Evolutionary conservation across 2,888 invertebrate genomes (phyloP).

Genomic region (Trissolcus brochymenae): DNA sequence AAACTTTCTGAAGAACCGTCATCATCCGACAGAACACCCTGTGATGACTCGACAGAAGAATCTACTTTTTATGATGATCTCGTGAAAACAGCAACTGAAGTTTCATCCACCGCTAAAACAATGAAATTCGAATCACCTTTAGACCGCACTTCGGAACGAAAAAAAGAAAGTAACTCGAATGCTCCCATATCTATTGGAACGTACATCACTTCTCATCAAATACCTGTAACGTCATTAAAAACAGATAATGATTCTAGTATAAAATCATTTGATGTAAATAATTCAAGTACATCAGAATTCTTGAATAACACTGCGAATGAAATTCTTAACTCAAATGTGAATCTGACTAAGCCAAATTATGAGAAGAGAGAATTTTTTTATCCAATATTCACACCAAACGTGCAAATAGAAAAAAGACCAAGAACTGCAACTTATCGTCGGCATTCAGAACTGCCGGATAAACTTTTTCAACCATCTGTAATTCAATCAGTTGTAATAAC

Average conservation of each 20-base stretch:
- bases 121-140: constrained; percentile 50
- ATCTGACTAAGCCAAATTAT: neutral
- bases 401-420: constrained; percentile 65
- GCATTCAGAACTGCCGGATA: constrained; percentile 66
- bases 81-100: constrained; percentile 14
- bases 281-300: constrained; percentile 35
- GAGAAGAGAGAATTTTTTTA: constrained; percentile 49
- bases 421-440: constrained; percentile 72
- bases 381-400: constrained; percentile 14
- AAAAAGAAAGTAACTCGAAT: constrained; percentile 20
- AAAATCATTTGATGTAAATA: constrained; percentile 8
- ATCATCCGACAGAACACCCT: constrained; percentile 31
- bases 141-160: constrained; percentile 33
- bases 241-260: constrained; percentile 1
- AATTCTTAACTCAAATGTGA: neutral
- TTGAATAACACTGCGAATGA: constrained; percentile 41
- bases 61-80: constrained; percentile 3
- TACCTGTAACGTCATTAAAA: constrained; percentile 11
- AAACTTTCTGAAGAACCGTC: constrained; percentile 15
- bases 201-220: constrained; percentile 41
- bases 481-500: constrained; percentile 66
- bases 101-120: neutral
- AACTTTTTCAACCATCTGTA: constrained; percentile 51
- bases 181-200: constrained; percentile 36
- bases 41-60: constrained; percentile 27